Evolutionary conservation across 2,113 vertebrate genomes (phyloP).

Genomic region (Morone saxatilis): DNA sequence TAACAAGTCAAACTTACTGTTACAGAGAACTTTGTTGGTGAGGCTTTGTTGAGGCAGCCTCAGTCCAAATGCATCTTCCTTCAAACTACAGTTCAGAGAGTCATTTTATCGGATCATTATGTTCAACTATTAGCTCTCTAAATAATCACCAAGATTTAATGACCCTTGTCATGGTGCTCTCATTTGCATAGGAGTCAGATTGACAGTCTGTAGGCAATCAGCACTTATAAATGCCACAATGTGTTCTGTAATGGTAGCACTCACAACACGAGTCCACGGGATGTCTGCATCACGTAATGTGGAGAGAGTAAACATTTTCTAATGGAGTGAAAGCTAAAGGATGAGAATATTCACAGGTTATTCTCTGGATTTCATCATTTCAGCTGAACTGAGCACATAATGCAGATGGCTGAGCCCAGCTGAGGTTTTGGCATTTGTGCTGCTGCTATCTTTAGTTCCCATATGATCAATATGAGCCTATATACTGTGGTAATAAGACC

Average conservation of each 20-base stretch:
- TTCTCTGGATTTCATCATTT: conserved; percentile 16
- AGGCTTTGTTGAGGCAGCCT: neutral
- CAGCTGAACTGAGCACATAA: conserved; percentile 26
- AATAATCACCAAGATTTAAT: conserved; percentile 64
- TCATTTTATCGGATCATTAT: conserved; percentile 58
- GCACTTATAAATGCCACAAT: conserved; percentile 26
- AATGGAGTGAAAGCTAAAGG: conserved; percentile 20
- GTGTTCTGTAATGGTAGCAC: conserved; percentile 16
- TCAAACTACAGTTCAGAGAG: conserved; percentile 20
- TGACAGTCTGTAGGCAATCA: conserved; percentile 51
- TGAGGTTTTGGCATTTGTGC: conserved; percentile 41
- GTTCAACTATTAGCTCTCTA: conserved; percentile 46
- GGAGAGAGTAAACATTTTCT: conserved; percentile 34
- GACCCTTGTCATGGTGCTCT: conserved; percentile 32
- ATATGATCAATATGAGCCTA: conserved; percentile 37
- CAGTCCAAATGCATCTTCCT: conserved; percentile 17
- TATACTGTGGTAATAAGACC: conserved; percentile 28
- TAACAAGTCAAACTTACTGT: neutral
- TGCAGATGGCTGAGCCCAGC: conserved; percentile 39
- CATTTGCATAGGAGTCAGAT: conserved; percentile 54
- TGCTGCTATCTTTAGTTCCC: conserved; percentile 31
- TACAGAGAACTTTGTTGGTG: conserved; percentile 6
- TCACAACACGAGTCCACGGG: conserved; percentile 3
- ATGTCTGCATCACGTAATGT: conserved; percentile 1
- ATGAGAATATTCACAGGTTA: neutral